A percentile compares a stretch with the other conserved stretches of the same genome.
These are phyloP conservation scores for Hemibagrus guttatus DNA, from an alignment of 2,797 vertebrate species.

Conservation along the genomic window DNA sequence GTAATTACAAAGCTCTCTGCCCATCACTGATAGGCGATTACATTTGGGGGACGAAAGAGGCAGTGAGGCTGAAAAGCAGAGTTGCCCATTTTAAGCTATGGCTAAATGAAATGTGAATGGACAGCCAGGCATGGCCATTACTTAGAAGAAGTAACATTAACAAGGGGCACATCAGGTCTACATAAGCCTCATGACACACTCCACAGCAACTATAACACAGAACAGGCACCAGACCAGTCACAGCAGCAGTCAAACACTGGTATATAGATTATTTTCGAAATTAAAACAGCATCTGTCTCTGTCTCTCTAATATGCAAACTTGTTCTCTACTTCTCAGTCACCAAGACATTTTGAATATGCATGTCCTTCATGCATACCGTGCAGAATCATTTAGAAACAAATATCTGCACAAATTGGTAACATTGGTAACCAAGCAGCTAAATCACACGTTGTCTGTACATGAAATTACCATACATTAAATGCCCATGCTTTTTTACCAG, in stretches of 20 bases:
- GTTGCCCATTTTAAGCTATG: neutral
- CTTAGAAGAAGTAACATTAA: constrained; percentile 50
- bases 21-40: constrained; percentile 58
- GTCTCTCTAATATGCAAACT: constrained; percentile 18
- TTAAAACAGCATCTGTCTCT: constrained; percentile 29
- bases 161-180: constrained; percentile 23
- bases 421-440: constrained; percentile 29
- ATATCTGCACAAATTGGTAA: constrained; percentile 31
- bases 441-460: neutral
- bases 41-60: constrained; percentile 55
- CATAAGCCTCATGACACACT: constrained; percentile 38
- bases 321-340: neutral
- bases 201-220: constrained; percentile 38
- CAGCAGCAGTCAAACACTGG: constrained; percentile 37
- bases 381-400: constrained; percentile 34
- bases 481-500: neutral
- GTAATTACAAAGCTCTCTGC: constrained; percentile 46
- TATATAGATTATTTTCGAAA: constrained; percentile 31
- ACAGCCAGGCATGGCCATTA: constrained; percentile 28
- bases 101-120: constrained; percentile 47
- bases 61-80: constrained; percentile 42
- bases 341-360: constrained; percentile 10
- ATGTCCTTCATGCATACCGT: constrained; percentile 27
- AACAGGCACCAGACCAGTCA: constrained; percentile 32
- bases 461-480: neutral